phyloP scores from a whole-genome alignment of 1,140 invertebrate genomes.

The Rhyzopertha dominica region DNA sequence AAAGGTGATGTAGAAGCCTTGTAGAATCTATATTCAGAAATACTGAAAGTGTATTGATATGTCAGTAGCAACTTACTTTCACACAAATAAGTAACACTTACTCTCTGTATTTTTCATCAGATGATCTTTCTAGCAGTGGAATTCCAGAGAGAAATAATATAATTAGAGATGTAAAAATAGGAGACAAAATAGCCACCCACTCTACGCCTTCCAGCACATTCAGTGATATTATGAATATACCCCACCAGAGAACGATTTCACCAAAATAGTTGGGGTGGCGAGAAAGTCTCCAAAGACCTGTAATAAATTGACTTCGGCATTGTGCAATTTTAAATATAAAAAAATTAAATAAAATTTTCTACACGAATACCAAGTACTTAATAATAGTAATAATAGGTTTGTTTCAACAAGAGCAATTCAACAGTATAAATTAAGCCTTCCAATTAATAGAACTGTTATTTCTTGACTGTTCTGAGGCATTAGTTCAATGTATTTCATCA shows the following conservation, averaged over 20 bases:
- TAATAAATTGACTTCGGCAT: conserved; percentile 36
- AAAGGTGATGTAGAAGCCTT: conserved; percentile 81
- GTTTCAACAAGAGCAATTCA: too few species aligned
- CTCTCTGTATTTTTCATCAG: conserved; percentile 84
- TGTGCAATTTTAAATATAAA: conserved; percentile 10
- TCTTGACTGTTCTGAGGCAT: too few species aligned
- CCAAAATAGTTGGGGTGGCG: conserved; percentile 95
- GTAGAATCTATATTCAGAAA: conserved; percentile 78
- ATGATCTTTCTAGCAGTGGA: conserved; percentile 75
- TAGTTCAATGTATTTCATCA: too few species aligned
- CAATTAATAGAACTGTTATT: too few species aligned
- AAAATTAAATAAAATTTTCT: too few species aligned
- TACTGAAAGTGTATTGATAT: conserved; percentile 51
- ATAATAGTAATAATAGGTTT: too few species aligned
- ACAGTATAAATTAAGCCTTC: too few species aligned
- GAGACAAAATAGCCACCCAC: conserved; percentile 80
- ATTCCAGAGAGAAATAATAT: conserved; percentile 86
- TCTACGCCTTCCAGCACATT: conserved; percentile 77
- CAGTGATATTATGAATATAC: conserved; percentile 83
- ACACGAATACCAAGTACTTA: too few species aligned
- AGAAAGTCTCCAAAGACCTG: conserved; percentile 82
- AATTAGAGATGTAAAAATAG: conserved; percentile 82
- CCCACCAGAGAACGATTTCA: conserved; percentile 91
- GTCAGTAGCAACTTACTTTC: conserved; percentile 1
- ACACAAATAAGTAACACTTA: too few species aligned